Base-by-base conservation (phyloP, 2,888 invertebrate species). In the Camptogramma bilineatum region DNA sequence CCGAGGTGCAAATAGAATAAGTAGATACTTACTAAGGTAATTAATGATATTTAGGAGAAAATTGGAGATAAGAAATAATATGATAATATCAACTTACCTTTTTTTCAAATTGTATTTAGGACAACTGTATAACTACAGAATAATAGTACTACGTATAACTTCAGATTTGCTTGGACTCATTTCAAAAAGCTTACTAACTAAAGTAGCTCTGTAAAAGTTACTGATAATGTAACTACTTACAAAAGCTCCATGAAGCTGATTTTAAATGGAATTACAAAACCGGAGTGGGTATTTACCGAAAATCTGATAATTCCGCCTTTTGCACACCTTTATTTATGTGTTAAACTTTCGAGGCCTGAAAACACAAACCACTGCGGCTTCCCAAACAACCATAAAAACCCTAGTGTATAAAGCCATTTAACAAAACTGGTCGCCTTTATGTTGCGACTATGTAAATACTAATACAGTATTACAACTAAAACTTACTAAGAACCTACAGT, bases 391-490 rank as follows among this genome's bases (percentile, higher is more conserved):
- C 46, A 47, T 59, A 31, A 52, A 57, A 59, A 44, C 47, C 34
- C 39, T 50, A 56, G 19, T 50, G 50, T 44, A 50, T 54, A 44
- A 50, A 55, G 50, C 17, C 13, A 50, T 61, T 61, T 10, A 19
- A 31, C 54, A 55, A 54, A 61, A 60, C 53, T 50, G 53, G 47
- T 53, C 53, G 19, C 42, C 54, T 61, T 61, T 31, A 50, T 44
- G 54, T 18, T 10, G n/a, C 2, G 28, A 50, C 53, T 50, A 3
- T 13, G 61, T 61, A 61, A 42, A 55, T 17, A 4, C 0, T 5
- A 7, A 31, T 31, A 17, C 44, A 19, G 19, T 52, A 18, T 3
- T 34, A 10, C 39, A 55, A 55, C 17, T 47, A 10, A 24, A 52
- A 34, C 13, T 13, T 13, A 13, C 4, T 28, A n/a, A 28, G 28